These are phyloP conservation scores for Euplexia lucipara DNA, from an alignment of 2,888 invertebrate genomes.

Conservation along the genomic window DNA sequence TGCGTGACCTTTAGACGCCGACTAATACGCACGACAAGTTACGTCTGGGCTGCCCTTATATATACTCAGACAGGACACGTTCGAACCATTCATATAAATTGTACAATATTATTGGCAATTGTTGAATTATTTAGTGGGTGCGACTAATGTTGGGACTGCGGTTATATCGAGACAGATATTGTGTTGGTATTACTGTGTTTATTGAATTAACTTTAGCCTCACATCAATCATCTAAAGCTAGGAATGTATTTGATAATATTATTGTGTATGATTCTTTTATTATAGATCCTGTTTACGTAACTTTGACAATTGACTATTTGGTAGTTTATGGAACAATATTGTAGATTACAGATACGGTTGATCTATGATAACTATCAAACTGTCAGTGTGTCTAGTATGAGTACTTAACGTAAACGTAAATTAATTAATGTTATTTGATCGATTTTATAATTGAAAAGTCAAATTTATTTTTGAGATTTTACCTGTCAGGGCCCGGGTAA, in stretches of 20 bases:
- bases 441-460: no score
- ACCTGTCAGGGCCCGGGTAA: no score
- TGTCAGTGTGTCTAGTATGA: no score
- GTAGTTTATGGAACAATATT: not conserved
- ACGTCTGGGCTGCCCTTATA: conserved; percentile 28
- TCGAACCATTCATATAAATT: conserved; percentile 42
- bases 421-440: no score
- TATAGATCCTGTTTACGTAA: conserved; percentile 13
- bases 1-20: conserved; percentile 18
- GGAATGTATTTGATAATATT: conserved; percentile 11
- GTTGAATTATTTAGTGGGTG: conserved; percentile 48
- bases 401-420: no score
- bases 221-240: conserved; percentile 29
- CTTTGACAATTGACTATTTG: no score
- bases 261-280: not conserved
- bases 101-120: conserved; percentile 19
- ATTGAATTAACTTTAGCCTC: conserved; percentile 38
- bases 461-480: no score
- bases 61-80: conserved; percentile 31
- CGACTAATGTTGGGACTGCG: conserved; percentile 39
- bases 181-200: conserved; percentile 12
- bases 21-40: conserved; percentile 28
- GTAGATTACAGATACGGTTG: no score
- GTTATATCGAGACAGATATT: conserved; percentile 37
- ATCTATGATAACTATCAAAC: not conserved